Conservation (phyloP, 2,888 invertebrate genomes). For the Exocentrus adspersus region DNA sequence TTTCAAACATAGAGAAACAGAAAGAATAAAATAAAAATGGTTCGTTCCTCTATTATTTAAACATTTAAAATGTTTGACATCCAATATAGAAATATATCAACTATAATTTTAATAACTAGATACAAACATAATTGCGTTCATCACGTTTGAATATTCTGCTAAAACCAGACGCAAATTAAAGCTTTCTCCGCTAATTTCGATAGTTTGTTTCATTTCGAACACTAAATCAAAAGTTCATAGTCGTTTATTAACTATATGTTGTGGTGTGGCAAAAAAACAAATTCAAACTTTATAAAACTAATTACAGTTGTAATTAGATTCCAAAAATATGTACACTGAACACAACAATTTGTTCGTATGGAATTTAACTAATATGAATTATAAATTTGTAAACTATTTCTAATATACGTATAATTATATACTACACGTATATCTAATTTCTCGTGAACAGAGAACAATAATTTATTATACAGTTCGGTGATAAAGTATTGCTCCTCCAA, state of each 20-base stretch:
- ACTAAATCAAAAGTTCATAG: neutral
- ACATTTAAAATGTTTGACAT: too few relatives aligned
- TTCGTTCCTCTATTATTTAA: too few relatives aligned
- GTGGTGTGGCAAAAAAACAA: neutral
- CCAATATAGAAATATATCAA: too few relatives aligned
- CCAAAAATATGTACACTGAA: neutral
- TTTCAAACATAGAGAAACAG: too few relatives aligned
- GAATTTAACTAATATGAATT: neutral
- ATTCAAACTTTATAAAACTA: conserved; percentile 11
- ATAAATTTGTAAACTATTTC: too few relatives aligned
- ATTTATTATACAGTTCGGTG: too few relatives aligned
- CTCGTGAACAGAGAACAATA: too few relatives aligned
- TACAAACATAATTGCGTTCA: neutral
- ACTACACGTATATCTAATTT: too few relatives aligned
- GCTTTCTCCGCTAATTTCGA: neutral
- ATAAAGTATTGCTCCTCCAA: too few relatives aligned
- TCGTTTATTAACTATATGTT: conserved; percentile 2
- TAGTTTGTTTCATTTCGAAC: neutral
- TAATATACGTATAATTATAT: too few relatives aligned
- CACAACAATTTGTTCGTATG: neutral
- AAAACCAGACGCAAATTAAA: neutral
- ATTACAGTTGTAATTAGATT: conserved; percentile 8
- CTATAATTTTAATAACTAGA: too few relatives aligned
- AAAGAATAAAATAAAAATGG: too few relatives aligned
- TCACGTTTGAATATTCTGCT: neutral